Conservation (phyloP, 2,797 vertebrate species). For the Morelia viridis region DNA sequence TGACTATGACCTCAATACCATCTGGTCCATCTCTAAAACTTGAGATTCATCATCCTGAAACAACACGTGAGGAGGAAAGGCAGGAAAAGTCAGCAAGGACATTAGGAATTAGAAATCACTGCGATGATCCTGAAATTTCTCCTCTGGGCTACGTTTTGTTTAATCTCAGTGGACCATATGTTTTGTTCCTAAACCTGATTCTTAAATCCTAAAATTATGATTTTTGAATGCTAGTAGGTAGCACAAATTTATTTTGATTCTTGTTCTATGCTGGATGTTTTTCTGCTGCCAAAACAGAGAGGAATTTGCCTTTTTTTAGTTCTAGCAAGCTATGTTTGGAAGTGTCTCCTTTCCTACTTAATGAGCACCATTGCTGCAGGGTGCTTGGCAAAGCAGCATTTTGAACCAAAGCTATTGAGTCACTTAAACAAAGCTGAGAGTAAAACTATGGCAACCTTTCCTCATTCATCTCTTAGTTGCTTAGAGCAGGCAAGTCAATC, state of each 20-base stretch:
- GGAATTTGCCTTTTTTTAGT: background rate
- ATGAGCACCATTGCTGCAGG: conserved; percentile 43
- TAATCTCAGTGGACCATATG: background rate
- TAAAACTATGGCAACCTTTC: conserved; percentile 62
- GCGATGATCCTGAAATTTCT: too few relatives aligned
- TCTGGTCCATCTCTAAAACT: background rate
- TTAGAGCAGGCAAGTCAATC: conserved; percentile 72
- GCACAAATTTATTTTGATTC: background rate
- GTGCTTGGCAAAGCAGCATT: conserved; percentile 44
- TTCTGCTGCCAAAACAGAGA: background rate
- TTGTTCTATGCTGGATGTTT: background rate
- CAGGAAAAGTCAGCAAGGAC: background rate
- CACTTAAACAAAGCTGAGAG: conserved; percentile 32
- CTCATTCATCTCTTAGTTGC: conserved; percentile 62
- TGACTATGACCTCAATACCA: background rate
- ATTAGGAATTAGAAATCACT: background rate
- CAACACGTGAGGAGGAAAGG: background rate
- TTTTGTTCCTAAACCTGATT: background rate
- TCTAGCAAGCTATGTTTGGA: background rate
- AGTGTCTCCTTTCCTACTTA: background rate
- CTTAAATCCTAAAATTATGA: background rate
- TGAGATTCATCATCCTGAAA: background rate
- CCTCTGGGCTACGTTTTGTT: background rate
- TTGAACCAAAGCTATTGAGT: conserved; percentile 5
- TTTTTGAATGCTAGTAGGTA: background rate